Evolutionary conservation across 2,888 invertebrate genomes (phyloP).

Genomic region (Hedya salicella): DNA sequence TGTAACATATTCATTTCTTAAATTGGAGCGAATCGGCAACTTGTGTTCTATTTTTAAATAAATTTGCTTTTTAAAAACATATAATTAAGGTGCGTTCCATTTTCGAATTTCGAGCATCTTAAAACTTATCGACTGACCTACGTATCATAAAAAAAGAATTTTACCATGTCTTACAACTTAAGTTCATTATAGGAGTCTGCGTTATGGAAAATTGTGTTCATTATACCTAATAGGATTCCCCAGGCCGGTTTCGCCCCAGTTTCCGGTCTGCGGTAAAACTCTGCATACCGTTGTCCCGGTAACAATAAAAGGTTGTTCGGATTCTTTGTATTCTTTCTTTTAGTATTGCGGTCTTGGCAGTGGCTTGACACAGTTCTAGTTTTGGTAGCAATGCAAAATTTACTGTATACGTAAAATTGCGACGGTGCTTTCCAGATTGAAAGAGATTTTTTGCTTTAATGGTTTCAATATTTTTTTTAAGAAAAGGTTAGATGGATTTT

Average conservation of each 20-base stretch:
- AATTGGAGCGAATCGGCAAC: too few species aligned
- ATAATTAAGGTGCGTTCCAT: too few species aligned
- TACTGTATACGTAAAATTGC: neutral
- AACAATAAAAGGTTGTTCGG: constrained; percentile 16
- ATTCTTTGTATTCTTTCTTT: constrained; percentile 15
- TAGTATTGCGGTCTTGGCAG: neutral
- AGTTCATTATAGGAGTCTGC: neutral
- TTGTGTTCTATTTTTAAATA: too few species aligned
- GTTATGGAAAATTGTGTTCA: neutral
- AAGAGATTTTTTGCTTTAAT: too few species aligned
- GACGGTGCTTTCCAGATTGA: neutral
- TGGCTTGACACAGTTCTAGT: constrained; percentile 20
- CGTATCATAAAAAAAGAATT: too few species aligned
- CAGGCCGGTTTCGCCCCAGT: neutral
- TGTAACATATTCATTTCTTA: too few species aligned
- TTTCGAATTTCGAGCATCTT: too few species aligned
- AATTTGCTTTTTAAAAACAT: too few species aligned
- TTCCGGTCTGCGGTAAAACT: neutral
- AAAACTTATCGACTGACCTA: too few species aligned
- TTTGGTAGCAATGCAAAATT: neutral
- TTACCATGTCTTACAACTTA: neutral
- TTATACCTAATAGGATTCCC: neutral
- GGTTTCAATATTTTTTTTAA: too few species aligned
- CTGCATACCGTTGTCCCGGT: neutral
- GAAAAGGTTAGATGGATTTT: too few species aligned